phyloP scores from a whole-genome alignment of 2,113 vertebrate genomes.

The Ailurus styani region DNA sequence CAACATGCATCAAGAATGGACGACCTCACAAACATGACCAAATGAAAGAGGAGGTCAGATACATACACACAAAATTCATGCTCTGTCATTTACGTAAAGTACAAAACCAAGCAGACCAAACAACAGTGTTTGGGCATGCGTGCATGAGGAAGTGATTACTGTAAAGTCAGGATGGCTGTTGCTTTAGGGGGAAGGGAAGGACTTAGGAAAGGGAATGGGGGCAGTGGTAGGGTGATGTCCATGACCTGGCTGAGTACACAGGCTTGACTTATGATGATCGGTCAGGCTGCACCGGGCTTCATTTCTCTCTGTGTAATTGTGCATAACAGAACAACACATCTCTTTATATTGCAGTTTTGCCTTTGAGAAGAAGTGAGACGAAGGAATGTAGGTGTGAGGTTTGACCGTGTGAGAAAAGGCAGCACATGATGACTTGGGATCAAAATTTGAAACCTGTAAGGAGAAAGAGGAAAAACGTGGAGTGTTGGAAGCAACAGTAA shows the following conservation, averaged over 20 bases:
- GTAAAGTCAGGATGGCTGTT: background rate
- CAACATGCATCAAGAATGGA: background rate
- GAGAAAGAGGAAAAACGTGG: background rate
- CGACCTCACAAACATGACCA: background rate
- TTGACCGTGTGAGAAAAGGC: background rate
- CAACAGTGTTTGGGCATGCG: background rate
- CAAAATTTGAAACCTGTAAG: constrained; percentile 19
- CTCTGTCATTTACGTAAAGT: background rate
- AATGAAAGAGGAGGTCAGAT: background rate
- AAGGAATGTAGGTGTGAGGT: background rate
- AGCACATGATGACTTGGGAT: background rate
- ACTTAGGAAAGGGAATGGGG: background rate
- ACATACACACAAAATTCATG: background rate
- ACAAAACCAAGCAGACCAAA: background rate
- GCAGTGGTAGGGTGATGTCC: background rate
- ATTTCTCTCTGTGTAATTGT: background rate
- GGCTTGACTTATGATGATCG: no score
- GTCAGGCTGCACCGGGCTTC: background rate
- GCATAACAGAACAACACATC: background rate
- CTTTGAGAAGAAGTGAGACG: background rate
- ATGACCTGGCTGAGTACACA: background rate
- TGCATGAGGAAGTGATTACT: background rate
- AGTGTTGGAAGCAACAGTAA: background rate
- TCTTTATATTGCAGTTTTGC: background rate
- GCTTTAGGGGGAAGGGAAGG: background rate